phyloP scores from a whole-genome alignment of 2,797 vertebrate species.

The Smutsia temminckii region DNA sequence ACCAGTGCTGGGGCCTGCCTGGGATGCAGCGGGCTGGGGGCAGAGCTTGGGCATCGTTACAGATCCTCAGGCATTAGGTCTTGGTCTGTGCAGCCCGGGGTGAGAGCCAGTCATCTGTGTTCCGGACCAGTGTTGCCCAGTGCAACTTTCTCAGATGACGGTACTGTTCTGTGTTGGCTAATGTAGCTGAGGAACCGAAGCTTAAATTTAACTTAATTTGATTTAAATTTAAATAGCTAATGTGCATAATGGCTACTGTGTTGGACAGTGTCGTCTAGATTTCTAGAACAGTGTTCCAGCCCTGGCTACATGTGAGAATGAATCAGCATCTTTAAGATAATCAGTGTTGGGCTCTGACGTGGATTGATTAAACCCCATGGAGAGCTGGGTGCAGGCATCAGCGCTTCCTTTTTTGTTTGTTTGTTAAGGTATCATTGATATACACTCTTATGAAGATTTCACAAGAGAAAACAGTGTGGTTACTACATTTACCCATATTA shows the following conservation, averaged over 20 bases:
- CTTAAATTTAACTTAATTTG: slow-evolving; percentile 17
- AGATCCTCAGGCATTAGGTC: not conserved
- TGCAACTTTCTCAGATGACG: not conserved
- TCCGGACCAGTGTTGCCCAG: not conserved
- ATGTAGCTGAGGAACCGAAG: not conserved
- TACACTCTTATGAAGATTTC: too few relatives aligned
- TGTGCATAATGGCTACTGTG: not conserved
- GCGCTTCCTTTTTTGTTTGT: not conserved
- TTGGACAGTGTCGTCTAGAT: not conserved
- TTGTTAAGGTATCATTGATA: too few relatives aligned
- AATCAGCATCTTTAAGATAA: not conserved
- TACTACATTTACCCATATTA: too few relatives aligned
- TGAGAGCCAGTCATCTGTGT: not conserved
- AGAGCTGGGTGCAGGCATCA: not conserved
- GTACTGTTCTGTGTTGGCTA: not conserved
- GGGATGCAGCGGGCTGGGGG: not conserved
- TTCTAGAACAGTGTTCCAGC: not conserved
- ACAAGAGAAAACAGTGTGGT: too few relatives aligned
- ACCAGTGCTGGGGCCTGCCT: accelerated
- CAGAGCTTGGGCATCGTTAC: accelerated
- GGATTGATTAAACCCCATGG: not conserved
- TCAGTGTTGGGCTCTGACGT: not conserved
- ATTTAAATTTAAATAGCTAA: not conserved
- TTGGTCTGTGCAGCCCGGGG: not conserved
- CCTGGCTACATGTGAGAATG: not conserved